Conservation (phyloP, 2,797 vertebrate genomes). For the Arctocebus calabarensis region DNA sequence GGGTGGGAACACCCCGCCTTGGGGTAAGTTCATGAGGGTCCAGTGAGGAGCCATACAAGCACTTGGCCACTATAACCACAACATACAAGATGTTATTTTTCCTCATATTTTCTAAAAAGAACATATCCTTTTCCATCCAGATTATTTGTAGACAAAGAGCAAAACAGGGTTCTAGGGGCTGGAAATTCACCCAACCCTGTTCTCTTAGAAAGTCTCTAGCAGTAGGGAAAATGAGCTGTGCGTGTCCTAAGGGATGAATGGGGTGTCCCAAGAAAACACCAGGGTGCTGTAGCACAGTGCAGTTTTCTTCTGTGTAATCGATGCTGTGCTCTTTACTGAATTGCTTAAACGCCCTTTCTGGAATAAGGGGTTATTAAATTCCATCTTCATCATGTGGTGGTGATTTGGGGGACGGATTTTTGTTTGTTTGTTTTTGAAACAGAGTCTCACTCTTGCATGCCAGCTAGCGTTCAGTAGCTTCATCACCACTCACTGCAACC, state of each 20-base stretch:
- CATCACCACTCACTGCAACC: too few species aligned
- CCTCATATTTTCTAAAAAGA: neutral
- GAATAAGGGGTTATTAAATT: neutral
- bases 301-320: neutral
- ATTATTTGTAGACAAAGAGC: neutral
- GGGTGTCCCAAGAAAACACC: neutral
- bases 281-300: neutral
- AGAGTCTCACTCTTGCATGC: too few species aligned
- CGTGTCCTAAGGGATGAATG: neutral
- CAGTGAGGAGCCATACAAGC: neutral
- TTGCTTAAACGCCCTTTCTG: neutral
- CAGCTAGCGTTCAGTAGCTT: too few species aligned
- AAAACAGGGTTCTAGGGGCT: neutral
- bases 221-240: neutral
- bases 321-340: neutral
- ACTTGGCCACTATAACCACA: neutral
- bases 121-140: neutral
- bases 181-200: neutral
- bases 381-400: neutral
- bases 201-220: neutral
- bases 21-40: neutral
- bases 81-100: neutral
- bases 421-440: neutral
- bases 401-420: neutral
- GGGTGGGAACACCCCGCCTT: neutral